phyloP scores from a whole-genome alignment of 2,113 vertebrate genomes.

The Accipiter cooperii region DNA sequence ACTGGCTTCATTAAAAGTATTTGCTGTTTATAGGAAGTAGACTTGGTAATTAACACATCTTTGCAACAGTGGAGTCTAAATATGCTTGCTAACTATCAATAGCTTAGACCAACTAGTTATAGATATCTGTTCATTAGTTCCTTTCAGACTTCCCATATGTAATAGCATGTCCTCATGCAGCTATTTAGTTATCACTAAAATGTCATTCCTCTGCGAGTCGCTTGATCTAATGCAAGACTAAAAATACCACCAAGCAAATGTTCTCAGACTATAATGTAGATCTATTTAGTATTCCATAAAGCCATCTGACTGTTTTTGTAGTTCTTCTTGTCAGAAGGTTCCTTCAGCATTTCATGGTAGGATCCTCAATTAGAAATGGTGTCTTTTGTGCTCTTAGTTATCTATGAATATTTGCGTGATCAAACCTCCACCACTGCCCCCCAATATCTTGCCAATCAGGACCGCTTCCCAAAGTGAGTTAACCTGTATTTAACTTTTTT shows the following conservation, averaged over 20 bases:
- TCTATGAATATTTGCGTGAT: background rate
- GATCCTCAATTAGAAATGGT: background rate
- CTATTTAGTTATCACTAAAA: background rate
- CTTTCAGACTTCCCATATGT: background rate
- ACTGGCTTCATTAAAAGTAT: background rate
- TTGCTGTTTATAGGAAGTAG: background rate
- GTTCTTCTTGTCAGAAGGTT: background rate
- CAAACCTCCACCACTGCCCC: too few species aligned
- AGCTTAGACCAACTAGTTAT: background rate
- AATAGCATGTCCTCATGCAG: background rate
- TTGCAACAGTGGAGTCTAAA: background rate
- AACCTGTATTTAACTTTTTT: too few species aligned
- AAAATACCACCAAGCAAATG: background rate
- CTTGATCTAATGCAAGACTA: background rate
- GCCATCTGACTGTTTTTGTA: background rate
- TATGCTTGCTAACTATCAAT: background rate
- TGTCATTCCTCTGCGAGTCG: fast-evolving
- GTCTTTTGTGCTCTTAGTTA: background rate
- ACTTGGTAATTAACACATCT: background rate
- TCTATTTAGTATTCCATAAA: background rate
- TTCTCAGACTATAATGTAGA: background rate
- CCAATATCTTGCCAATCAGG: background rate
- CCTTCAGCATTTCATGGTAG: background rate
- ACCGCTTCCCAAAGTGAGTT: background rate
- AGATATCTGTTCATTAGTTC: background rate